Conservation (phyloP, 2,113 vertebrate genomes). For the Egretta garzetta region DNA sequence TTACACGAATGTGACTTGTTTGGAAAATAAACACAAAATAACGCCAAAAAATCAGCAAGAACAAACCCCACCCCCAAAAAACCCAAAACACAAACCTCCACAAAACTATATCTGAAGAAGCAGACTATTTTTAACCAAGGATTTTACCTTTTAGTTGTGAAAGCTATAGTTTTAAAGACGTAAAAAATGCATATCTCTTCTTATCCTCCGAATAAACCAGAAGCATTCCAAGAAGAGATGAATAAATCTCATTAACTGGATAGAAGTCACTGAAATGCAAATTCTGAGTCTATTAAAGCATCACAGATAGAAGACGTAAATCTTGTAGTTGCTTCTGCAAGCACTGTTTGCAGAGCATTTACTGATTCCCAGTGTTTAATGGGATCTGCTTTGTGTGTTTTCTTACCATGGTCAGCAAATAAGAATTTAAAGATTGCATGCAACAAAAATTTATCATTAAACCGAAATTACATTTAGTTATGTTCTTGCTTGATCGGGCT, state of each 20-base stretch:
- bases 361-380: background rate
- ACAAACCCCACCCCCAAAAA: accelerated
- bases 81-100: accelerated
- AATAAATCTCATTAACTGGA: background rate
- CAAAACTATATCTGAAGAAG: background rate
- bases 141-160: background rate
- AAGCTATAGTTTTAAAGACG: background rate
- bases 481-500: background rate
- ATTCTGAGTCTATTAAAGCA: background rate
- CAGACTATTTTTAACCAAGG: background rate
- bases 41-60: background rate
- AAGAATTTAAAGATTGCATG: background rate
- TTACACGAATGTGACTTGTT: background rate
- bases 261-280: background rate
- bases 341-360: background rate
- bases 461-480: background rate
- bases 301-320: background rate
- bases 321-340: background rate
- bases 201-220: background rate
- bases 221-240: background rate
- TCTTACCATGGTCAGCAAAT: background rate
- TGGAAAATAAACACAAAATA: background rate
- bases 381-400: background rate
- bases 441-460: background rate
- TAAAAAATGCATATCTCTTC: background rate